Base-by-base conservation (phyloP, 2,797 vertebrate genomes). In the Anas acuta region DNA sequence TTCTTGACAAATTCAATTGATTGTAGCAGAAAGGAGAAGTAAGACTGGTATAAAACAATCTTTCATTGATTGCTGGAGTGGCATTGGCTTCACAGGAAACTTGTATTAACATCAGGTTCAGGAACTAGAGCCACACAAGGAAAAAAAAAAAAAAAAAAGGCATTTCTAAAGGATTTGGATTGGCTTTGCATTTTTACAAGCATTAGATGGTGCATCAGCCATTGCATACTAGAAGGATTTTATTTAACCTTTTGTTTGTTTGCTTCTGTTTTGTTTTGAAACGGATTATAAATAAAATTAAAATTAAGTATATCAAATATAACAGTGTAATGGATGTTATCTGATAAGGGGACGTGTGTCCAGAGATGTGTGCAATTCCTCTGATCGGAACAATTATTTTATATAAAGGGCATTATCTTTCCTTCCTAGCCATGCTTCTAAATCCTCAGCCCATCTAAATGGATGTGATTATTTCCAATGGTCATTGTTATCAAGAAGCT, bases 1-100 rank as follows among this genome's bases (percentile, higher is more conserved):
- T 93, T 81, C 89, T 71, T 93, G 93, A 86, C 87, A 89, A 91
- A 62, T 90, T 91, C 89, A 87, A 96, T 93, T 93, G 95, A 96
- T 97, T 82, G 84, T 22, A 78, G 94, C 23, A 3, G 3, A 45
- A 87, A 73, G 35, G 89, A 93, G 92, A 76, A 87, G 83, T 25
- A 45, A 47, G 78, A 87, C 77, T 86, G 92, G n/a, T 54, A 69
- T 84, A 86, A 78, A 96, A 95, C 91, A 93, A 91, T 93, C 78
- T 53, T 56, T 73, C 80, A 97, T 93, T 91, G 88, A 96, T 93
- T 84, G 74, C 71, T 86, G 51, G 35, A 92, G 83, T 90, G 69
- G 58, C 96, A 76, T n/a, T 37, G 67, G 26, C 87, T 96, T 93
- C 77, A 47, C 15, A 28, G 83, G 84, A 81, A 96, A 95, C 93